Evolutionary conservation across 2,888 invertebrate genomes (phyloP).

Genomic region (Nebria brevicollis): DNA sequence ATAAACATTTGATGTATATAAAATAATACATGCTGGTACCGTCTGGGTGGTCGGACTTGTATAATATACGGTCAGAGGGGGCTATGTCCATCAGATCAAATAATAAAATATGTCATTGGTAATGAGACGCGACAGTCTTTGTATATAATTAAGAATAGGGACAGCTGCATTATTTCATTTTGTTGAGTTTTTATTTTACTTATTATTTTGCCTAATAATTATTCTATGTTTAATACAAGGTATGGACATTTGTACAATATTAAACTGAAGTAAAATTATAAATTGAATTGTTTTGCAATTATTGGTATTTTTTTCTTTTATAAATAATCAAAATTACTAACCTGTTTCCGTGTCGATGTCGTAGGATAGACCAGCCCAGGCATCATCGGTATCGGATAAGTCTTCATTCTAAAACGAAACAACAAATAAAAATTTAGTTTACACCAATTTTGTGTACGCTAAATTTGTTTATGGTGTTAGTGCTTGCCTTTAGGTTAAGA

Average conservation of each 20-base stretch:
- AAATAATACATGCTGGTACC: slow-evolving; percentile 34
- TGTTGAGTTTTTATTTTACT: not conserved
- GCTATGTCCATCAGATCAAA: slow-evolving; percentile 36
- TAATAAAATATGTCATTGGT: slow-evolving; percentile 33
- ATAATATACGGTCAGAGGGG: slow-evolving; percentile 12
- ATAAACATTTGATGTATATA: slow-evolving; percentile 5
- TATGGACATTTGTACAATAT: no score
- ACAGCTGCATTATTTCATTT: not conserved
- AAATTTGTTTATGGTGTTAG: not conserved
- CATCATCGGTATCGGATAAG: slow-evolving; percentile 67
- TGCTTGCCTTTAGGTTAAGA: slow-evolving; percentile 59
- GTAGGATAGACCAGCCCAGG: slow-evolving; percentile 85
- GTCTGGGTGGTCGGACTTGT: slow-evolving; percentile 31
- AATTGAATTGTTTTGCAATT: not conserved
- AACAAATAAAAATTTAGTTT: slow-evolving; percentile 19
- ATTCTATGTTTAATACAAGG: no score
- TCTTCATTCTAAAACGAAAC: slow-evolving; percentile 52
- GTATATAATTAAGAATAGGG: slow-evolving; percentile 5
- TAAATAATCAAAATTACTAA: slow-evolving; percentile 55
- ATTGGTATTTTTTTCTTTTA: no score
- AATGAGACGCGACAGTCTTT: slow-evolving; percentile 31
- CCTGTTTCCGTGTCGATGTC: slow-evolving; percentile 90
- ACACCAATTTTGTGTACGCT: not conserved
- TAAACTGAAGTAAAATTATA: no score
- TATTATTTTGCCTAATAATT: no score